A percentile compares a stretch with the other conserved stretches of the same genome.
Evolutionary conservation across 2,113 vertebrate genomes (phyloP).

Genomic region (Aspiorhynchus laticeps): DNA sequence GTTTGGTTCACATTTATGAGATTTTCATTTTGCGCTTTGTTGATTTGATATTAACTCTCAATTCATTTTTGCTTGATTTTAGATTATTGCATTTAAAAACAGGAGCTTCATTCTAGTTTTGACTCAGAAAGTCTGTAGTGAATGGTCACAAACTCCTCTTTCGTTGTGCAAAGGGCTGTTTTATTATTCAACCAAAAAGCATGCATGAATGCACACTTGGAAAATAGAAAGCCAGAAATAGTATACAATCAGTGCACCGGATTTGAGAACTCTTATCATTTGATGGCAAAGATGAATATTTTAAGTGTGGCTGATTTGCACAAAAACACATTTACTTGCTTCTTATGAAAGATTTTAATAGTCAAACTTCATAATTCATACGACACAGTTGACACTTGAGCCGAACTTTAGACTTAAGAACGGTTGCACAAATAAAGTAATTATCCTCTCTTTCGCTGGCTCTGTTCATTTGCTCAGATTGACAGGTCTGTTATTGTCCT

Average conservation of each 20-base stretch:
- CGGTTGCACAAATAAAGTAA: conserved; percentile 34
- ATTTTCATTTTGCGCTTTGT: not conserved
- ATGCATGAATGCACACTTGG: conserved; percentile 20
- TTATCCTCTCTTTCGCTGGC: not conserved
- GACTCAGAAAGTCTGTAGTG: not conserved
- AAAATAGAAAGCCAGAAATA: conserved; percentile 11
- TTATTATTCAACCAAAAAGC: not conserved
- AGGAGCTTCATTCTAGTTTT: not conserved
- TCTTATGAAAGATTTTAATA: conserved; percentile 20
- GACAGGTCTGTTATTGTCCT: conserved; percentile 27
- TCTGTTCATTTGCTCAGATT: conserved; percentile 14
- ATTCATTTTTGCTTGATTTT: not conserved
- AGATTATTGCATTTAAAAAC: not conserved
- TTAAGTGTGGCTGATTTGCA: not conserved
- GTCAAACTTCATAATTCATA: not conserved
- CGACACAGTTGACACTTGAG: not conserved
- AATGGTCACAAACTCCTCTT: not conserved
- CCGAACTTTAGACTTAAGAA: conserved; percentile 5
- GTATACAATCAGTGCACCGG: not conserved
- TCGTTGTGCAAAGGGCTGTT: not conserved
- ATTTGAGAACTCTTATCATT: not conserved
- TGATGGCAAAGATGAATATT: conserved; percentile 18
- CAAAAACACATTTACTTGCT: not conserved
- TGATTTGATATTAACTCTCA: not conserved
- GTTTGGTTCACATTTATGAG: not conserved